phyloP scores from a whole-genome alignment of 1,140 invertebrate genomes.

The Bombus affinis region DNA sequence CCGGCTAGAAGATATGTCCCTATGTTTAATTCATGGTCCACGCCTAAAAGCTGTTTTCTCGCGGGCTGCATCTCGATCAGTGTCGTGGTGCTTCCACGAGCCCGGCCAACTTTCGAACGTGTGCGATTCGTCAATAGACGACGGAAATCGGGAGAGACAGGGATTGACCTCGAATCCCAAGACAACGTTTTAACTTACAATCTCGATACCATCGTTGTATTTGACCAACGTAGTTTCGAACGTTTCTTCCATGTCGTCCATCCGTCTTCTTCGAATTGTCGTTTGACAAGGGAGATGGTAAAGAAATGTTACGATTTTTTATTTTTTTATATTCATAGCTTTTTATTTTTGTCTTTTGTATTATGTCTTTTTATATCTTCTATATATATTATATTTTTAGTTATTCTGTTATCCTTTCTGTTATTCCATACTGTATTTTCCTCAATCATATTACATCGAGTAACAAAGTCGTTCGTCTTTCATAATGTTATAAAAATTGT shows the following conservation, averaged over 20 bases:
- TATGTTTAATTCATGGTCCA: conserved; percentile 79
- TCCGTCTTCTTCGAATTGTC: background rate
- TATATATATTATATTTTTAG: too few species aligned
- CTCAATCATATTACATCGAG: background rate
- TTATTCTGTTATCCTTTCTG: background rate
- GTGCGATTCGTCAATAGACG: conserved; percentile 12
- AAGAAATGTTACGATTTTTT: background rate
- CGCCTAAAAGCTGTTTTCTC: conserved; percentile 70
- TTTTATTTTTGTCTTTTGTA: background rate
- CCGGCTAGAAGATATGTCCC: conserved; percentile 58
- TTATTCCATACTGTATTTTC: background rate
- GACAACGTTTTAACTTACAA: background rate
- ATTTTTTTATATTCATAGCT: background rate
- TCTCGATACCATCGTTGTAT: background rate
- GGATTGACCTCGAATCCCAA: background rate
- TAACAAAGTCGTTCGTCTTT: too few species aligned
- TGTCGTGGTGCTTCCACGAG: background rate
- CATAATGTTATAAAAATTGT: too few species aligned
- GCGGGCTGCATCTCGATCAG: conserved; percentile 49
- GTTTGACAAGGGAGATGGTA: too few species aligned
- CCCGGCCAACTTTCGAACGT: conserved; percentile 29
- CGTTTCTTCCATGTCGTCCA: background rate
- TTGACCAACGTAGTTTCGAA: background rate
- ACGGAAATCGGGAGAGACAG: background rate
- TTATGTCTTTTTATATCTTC: too few species aligned